Evolutionary conservation across 2,888 invertebrate species (phyloP).

Genomic region (Cantharis flavilabris): DNA sequence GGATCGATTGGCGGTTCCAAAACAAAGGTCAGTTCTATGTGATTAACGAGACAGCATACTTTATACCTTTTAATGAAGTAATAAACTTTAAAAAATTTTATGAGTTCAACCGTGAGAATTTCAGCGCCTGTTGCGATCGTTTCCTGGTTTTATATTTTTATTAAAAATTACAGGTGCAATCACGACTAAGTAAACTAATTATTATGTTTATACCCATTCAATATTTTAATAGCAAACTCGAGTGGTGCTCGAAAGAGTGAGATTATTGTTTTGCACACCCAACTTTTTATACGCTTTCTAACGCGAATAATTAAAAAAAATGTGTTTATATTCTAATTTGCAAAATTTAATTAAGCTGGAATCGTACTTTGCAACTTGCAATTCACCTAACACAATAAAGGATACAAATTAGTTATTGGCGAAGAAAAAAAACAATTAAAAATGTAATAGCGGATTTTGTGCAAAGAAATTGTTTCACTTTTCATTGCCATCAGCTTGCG

Average conservation of each 20-base stretch:
- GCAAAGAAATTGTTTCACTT: neutral
- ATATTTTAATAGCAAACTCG: neutral
- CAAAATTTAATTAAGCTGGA: neutral
- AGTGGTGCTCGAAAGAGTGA: neutral
- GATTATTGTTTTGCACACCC: neutral
- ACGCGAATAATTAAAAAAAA: neutral
- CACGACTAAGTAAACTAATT: conserved; percentile 33
- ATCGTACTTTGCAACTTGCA: neutral
- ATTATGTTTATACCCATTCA: conserved; percentile 16
- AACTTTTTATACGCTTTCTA: neutral
- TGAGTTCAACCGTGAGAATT: conserved; percentile 31
- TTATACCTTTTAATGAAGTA: neutral
- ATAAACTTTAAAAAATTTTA: neutral
- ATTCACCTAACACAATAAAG: neutral
- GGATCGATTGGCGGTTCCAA: conserved; percentile 95
- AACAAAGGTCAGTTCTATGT: conserved; percentile 78
- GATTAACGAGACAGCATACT: neutral
- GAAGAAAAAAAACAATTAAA: neutral
- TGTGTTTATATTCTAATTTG: neutral
- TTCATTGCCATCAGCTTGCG: neutral
- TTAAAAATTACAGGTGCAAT: conserved; percentile 30
- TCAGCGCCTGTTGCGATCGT: conserved; percentile 34
- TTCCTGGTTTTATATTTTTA: conserved; percentile 22
- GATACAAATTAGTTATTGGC: neutral
- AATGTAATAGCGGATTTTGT: neutral